Conservation (phyloP, 2,888 invertebrate species). For the Polymixis lichenea region DNA sequence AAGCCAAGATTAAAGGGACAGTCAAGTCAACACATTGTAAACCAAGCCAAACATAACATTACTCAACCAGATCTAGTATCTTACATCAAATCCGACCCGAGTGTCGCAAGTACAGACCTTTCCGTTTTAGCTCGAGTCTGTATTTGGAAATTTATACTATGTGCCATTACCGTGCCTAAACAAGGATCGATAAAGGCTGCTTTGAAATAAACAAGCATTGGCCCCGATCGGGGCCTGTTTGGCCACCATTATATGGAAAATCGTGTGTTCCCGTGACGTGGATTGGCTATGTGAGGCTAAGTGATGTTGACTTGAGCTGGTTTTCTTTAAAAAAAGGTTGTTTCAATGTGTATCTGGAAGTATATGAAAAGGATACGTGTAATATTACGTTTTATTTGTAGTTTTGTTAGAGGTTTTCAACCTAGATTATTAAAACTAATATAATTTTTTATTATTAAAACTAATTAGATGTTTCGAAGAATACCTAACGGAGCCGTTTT, state of each 20-base stretch:
- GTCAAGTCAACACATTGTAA: too few species aligned
- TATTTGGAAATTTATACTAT: constrained; percentile 64
- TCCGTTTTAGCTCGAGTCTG: constrained; percentile 41
- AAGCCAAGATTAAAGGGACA: too few species aligned
- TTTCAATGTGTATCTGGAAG: constrained; percentile 8
- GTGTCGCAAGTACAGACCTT: constrained; percentile 42
- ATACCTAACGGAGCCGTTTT: not conserved
- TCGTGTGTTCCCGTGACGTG: constrained; percentile 46
- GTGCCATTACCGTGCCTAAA: constrained; percentile 49
- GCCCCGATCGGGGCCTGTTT: constrained; percentile 46
- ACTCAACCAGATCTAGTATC: constrained; percentile 29
- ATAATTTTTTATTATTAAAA: not conserved
- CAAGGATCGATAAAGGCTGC: constrained; percentile 55
- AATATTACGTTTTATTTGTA: not conserved
- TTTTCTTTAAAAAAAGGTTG: constrained; percentile 21
- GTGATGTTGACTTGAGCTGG: constrained; percentile 4
- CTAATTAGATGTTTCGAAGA: not conserved
- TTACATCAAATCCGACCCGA: constrained; percentile 22
- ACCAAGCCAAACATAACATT: too few species aligned
- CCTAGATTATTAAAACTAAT: not conserved
- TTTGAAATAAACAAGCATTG: constrained; percentile 56
- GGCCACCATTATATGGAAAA: constrained; percentile 56
- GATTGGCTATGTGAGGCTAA: constrained; percentile 17
- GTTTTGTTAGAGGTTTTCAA: not conserved
- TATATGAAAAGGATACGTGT: not conserved